Evolutionary conservation across 2,888 invertebrate genomes (phyloP).

Genomic region (Perdita meconis): DNA sequence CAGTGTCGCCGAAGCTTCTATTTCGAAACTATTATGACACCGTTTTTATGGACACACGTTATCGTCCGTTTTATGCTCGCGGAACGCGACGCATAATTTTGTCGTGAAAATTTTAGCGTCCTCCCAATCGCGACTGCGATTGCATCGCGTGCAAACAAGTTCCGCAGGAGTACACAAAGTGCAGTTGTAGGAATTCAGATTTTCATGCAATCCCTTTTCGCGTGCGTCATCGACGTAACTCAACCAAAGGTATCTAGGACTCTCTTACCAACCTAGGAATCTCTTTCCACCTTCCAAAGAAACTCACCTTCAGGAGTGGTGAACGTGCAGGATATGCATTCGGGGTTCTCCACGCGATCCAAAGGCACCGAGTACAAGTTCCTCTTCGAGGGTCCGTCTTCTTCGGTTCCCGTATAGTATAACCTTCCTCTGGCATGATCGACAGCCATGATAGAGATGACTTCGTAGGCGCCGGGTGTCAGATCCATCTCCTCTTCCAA

Average conservation of each 20-base stretch:
- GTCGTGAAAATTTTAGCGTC: neutral
- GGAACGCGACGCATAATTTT: neutral
- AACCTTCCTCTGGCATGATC: conserved; percentile 80
- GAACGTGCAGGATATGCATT: conserved; percentile 90
- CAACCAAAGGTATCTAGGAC: too few relatives aligned
- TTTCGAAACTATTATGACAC: neutral
- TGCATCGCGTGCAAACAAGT: neutral
- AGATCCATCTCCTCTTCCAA: conserved; percentile 72
- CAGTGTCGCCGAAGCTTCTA: too few relatives aligned
- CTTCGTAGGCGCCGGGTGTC: conserved; percentile 71
- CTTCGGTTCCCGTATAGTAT: conserved; percentile 89
- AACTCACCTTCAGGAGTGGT: conserved; percentile 85
- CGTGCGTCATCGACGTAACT: neutral
- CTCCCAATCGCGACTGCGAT: neutral
- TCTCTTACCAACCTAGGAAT: too few relatives aligned
- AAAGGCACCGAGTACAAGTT: conserved; percentile 87
- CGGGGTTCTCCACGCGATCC: conserved; percentile 84
- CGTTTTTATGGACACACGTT: neutral
- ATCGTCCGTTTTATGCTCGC: neutral
- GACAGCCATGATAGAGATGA: conserved; percentile 69
- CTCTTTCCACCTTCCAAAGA: neutral
- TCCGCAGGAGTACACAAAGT: neutral
- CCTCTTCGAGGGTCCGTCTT: conserved; percentile 88
- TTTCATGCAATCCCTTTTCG: too few relatives aligned
- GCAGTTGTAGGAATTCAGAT: too few relatives aligned